Base-by-base conservation (phyloP, 2,113 vertebrate species). In the Cacatua alba region DNA sequence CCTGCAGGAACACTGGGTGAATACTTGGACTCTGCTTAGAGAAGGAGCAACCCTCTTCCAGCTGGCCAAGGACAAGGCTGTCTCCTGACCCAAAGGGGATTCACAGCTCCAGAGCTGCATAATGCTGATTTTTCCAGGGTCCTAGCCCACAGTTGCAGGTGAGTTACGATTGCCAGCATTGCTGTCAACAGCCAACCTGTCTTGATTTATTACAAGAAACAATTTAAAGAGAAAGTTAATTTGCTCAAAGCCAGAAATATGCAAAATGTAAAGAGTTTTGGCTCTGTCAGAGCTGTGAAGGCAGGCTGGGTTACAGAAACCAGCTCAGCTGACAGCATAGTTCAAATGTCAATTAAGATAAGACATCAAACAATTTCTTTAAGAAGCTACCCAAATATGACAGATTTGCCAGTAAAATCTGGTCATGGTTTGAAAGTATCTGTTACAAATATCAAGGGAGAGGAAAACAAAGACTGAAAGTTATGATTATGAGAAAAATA, bases 291-390 rank as follows among this genome's bases (percentile, higher is more conserved):
- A 93, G 60, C 53, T 67, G 3, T 8, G 29, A 80, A 96, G 53
- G 68, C 49, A 91, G 75, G 49, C 80, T 94, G 55, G 75, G 74
- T 92, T 96, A 65, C 53, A 92, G 37, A 94, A 96, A 94, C 29
- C 64, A 96, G 86, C 80, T 81, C 64, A 75, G 67, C 76, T 97
- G 94, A 94, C 82, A 93, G 69, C 33, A 55, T 74, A 97, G 91
- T 94, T 96, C 89, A 96, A 94, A 62, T 82, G 65, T 68, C 88
- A 96, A 88, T 96, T 96, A 96, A 94, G 55, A 90, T 13, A 96
- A 46, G 35, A 48, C 25, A 84, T 88, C 90, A 94, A 92, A 84
- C 72, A 86, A 93, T 59, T 77, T 93, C 74, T 81, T 80, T 93
- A 95, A 80, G 46, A 92, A 86, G 79, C n/a, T 86, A 83, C 81